Base-by-base conservation (phyloP, 2,113 vertebrate species). In the Rhea pennata region DNA sequence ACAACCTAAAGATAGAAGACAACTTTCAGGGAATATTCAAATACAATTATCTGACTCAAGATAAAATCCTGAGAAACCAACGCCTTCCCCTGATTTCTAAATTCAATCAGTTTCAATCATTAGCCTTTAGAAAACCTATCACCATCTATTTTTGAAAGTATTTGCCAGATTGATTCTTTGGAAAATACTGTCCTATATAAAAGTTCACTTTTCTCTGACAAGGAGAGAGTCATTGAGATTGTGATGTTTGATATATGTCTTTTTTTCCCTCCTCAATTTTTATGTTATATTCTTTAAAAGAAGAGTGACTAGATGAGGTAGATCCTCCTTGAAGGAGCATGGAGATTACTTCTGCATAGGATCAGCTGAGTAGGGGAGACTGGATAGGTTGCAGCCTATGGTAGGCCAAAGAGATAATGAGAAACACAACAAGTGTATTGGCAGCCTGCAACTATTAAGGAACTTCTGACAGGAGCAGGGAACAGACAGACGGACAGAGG, bases 391-490 rank as follows among this genome's bases (percentile, higher is more conserved):
- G 0, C 23, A 76, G 19, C 22, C 9, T 2, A 15, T 6, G 29
- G 7, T 33, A 67, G 46, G 17, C 13, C 26, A 56, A 56, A 58
- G 29, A 74, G 33, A 58, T 39, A 39, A 29, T 58, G 12, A 71
- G 33, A 75, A 42, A 16, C 16, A 12, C 69, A 62, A 53, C 36
- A 53, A 10, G 36, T 8, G 1, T 0, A 0, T 8, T 15, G 14
- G 17, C 61, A 82, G 8, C 17, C 53, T 81, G 20, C 29, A 67
- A 1, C 46, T 76, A 1, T 26, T 53, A 39, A 48, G 15, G 31
- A 6, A 6, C 7, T 64, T 0, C 6, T 77, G 44, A 13, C 23
- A 17, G 3, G 16, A 70, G 44, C 70, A 84, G 15, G 22, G 20
- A 54, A 53, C 59, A 75, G 50, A 51, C 7, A 51, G 21, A 13